Base-by-base conservation (phyloP, 2,888 invertebrate species). In the Griposia aprilina region DNA sequence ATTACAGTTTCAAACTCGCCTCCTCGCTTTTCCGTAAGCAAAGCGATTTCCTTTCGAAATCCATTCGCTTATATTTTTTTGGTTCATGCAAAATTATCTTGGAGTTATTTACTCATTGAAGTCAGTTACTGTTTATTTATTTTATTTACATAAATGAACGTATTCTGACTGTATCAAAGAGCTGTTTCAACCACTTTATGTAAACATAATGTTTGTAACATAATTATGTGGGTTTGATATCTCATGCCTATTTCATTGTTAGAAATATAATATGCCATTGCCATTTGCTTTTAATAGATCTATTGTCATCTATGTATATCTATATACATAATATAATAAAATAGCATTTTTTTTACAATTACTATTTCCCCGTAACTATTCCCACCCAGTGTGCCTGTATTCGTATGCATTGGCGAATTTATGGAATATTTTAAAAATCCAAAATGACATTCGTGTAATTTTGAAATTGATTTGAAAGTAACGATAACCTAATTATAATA, bases 1-100 rank as follows among this genome's bases (percentile, higher is more conserved):
- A 85, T 81, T 76, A 74, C 71, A 65, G 68, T 85, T 81, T 67
- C 65, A 57, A 74, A 85, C 62, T 81, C 76, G n/a, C 48, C 17
- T 57, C 59, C 52, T 52, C 81, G 45, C 50, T 68, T 60, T 76
- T 52, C 66, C 60, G 71, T 80, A 63, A 65, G 71, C 85, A 67
- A 65, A 71, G 77, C 63, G 41, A 62, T 72, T 74, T 77, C 78
- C 82, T 78, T 82, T 71, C 86, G 17, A 69, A 77, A 71, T 50
- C 68, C 36, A 78, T 74, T 78, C 41, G 55, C 15, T 30, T 69
- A 62, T 66, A 57, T 79, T 81, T 85, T 85, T 85, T 68, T 15
- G 30, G 11, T 70, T 50, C 74, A 68, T 63, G 52, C 26, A 26
- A 60, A 48, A 36, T 50, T 60, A 71, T 52, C 45, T 74, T 63